Evolutionary conservation across 2,113 vertebrate genomes (phyloP).

Genomic region (Microtus pennsylvanicus): DNA sequence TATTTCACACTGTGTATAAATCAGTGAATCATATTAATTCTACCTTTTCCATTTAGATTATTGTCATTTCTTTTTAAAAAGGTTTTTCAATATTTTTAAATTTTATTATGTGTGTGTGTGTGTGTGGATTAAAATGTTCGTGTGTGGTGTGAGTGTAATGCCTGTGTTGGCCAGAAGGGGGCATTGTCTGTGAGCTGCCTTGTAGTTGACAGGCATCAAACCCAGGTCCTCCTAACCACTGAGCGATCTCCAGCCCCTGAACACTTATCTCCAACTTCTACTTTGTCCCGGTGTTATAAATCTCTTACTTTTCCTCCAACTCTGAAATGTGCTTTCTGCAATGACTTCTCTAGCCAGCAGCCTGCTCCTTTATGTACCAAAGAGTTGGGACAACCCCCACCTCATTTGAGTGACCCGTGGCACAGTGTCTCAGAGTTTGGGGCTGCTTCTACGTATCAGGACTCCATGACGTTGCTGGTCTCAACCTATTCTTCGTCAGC

Average conservation of each 20-base stretch:
- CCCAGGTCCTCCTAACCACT: not conserved
- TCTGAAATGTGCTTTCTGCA: not conserved
- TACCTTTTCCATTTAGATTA: not conserved
- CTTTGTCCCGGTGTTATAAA: not conserved
- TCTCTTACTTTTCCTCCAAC: not conserved
- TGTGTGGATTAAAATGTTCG: not conserved
- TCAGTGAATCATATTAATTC: slow-evolving; percentile 1
- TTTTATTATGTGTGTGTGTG: not conserved
- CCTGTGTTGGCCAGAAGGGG: not conserved
- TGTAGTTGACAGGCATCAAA: not conserved
- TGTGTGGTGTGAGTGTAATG: not conserved
- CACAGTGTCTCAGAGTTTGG: no score
- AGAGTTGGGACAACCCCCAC: no score
- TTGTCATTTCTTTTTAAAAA: not conserved
- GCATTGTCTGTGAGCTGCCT: not conserved
- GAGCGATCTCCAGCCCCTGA: not conserved
- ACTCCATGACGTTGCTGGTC: not conserved
- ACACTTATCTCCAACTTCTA: not conserved
- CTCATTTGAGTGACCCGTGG: not conserved
- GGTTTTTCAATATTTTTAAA: not conserved
- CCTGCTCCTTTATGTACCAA: not conserved
- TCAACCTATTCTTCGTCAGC: not conserved
- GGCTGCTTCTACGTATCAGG: not conserved
- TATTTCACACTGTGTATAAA: not conserved
- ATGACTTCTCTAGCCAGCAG: not conserved